Conservation (phyloP, 1,140 invertebrate genomes). For the Bombyx mandarina region DNA sequence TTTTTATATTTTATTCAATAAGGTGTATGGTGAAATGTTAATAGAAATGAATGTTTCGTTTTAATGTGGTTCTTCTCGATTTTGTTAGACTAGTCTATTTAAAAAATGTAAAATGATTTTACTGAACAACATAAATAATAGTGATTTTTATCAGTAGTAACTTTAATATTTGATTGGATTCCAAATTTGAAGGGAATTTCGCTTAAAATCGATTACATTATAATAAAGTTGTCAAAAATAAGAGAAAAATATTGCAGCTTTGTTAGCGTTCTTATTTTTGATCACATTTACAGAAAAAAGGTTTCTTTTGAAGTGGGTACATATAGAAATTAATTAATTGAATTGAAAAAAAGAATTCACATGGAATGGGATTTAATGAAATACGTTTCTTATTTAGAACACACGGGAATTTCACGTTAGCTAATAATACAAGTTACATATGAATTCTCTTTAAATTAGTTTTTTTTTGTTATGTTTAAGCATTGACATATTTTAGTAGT, state of each 20-base stretch:
- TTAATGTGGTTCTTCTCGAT: conserved; percentile 16
- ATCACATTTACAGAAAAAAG: too few relatives aligned
- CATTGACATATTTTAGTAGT: conserved; percentile 33
- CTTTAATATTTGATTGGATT: too few relatives aligned
- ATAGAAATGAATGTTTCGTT: conserved; percentile 7
- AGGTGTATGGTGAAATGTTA: conserved; percentile 4
- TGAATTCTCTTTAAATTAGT: conserved; percentile 8
- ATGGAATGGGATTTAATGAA: too few relatives aligned
- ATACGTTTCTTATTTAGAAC: too few relatives aligned
- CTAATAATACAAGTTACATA: neutral
- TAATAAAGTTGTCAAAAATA: too few relatives aligned
- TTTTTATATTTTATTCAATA: conserved; percentile 2
- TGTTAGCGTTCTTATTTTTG: conserved; percentile 1
- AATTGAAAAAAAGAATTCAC: too few relatives aligned
- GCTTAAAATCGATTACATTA: too few relatives aligned
- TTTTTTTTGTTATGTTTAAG: conserved; percentile 21
- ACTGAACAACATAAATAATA: conserved; percentile 11
- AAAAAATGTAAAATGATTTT: conserved; percentile 5
- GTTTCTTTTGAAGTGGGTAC: too few relatives aligned
- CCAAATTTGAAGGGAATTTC: too few relatives aligned
- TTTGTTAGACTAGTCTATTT: conserved; percentile 19
- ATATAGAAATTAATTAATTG: too few relatives aligned
- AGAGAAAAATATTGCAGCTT: neutral
- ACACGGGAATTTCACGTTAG: too few relatives aligned
- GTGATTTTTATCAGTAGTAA: too few relatives aligned